Conservation (phyloP, 2,113 vertebrate species). For the Mohoua ochrocephala region DNA sequence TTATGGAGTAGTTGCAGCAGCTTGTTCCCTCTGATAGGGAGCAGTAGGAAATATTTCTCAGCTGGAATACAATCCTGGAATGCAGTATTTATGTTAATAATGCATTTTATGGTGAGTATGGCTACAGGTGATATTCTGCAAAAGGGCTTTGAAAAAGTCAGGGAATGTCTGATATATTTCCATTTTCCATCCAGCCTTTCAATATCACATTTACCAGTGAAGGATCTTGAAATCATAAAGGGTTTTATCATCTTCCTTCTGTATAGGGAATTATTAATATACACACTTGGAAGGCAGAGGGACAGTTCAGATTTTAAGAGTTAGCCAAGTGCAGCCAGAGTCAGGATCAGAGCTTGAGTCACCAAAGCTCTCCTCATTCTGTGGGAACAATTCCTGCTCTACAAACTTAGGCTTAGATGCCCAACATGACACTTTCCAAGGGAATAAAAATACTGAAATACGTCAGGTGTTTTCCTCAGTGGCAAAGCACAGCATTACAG, state of each 20-base stretch:
- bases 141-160: not conserved
- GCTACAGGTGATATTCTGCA: not conserved
- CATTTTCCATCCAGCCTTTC: not conserved
- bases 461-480: not conserved
- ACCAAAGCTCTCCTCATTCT: not conserved
- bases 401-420: not conserved
- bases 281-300: not conserved
- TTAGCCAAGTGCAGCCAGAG: not conserved
- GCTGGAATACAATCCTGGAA: not conserved
- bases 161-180: not conserved
- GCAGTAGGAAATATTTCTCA: not conserved
- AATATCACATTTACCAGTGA: not conserved
- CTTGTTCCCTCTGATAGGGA: not conserved
- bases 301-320: not conserved
- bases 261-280: not conserved
- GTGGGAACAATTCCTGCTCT: not conserved
- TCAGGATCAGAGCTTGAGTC: not conserved
- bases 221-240: not conserved
- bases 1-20: constrained; percentile 7
- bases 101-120: not conserved
- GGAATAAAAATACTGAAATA: not conserved
- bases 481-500: not conserved
- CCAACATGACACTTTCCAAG: not conserved
- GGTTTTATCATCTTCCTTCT: not conserved
- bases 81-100: not conserved